phyloP scores from a whole-genome alignment of 2,113 vertebrate species.

The Mormyrus iriodes region DNA sequence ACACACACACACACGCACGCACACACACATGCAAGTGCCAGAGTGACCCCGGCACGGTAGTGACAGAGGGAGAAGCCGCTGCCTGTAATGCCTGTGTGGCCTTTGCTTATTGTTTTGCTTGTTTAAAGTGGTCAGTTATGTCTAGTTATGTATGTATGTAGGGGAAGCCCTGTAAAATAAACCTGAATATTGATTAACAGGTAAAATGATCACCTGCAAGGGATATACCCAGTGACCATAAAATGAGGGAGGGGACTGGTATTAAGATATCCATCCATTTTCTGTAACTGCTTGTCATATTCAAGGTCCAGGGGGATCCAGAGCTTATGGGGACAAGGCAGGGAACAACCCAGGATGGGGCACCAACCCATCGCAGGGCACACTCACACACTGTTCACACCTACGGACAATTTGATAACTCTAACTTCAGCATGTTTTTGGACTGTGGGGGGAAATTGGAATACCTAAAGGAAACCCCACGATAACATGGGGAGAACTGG shows the following conservation, averaged over 20 bases:
- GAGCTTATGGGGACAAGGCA: too few species aligned
- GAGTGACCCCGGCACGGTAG: not conserved
- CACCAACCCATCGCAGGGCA: too few species aligned
- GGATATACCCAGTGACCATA: not conserved
- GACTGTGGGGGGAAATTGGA: too few species aligned
- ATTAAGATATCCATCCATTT: not conserved
- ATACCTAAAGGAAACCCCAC: too few species aligned
- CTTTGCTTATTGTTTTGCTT: not conserved
- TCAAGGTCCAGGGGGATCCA: too few species aligned
- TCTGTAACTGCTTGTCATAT: too few species aligned
- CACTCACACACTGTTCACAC: too few species aligned
- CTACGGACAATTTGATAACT: too few species aligned
- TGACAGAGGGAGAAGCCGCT: not conserved
- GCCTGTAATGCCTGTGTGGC: not conserved
- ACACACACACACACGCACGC: conserved; percentile 10
- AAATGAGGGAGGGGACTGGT: not conserved
- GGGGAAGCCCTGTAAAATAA: not conserved
- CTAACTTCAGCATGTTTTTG: too few species aligned
- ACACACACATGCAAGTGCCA: not conserved
- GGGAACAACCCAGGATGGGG: too few species aligned
- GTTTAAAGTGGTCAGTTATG: not conserved
- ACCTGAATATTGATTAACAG: not conserved
- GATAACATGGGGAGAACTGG: too few species aligned
- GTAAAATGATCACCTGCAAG: not conserved
- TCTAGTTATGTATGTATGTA: too few species aligned